phyloP scores from a whole-genome alignment of 2,797 vertebrate genomes.

The Catharus ustulatus region DNA sequence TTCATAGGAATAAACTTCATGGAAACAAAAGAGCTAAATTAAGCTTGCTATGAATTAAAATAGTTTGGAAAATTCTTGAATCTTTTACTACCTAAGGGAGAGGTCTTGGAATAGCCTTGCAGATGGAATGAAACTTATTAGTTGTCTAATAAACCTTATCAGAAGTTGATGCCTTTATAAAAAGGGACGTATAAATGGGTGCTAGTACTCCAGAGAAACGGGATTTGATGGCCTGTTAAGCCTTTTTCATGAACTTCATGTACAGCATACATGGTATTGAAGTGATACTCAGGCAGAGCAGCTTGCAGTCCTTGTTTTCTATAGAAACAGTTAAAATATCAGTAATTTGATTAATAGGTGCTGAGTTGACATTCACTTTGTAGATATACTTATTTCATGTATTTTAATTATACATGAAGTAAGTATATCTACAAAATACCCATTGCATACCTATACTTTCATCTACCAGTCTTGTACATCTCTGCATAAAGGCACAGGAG shows the following conservation, averaged over 20 bases:
- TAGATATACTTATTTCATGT: background rate
- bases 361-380: background rate
- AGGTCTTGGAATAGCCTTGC: background rate
- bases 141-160: background rate
- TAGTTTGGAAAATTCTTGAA: background rate
- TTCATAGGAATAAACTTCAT: background rate
- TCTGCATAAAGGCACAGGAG: background rate
- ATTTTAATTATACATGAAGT: background rate
- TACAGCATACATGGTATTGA: background rate
- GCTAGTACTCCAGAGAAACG: background rate
- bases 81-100: background rate
- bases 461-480: background rate
- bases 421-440: background rate
- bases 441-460: background rate
- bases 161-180: background rate
- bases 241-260: background rate
- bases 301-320: background rate
- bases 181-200: background rate
- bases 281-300: background rate
- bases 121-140: background rate
- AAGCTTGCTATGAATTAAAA: background rate
- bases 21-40: background rate
- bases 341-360: background rate
- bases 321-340: background rate
- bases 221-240: background rate